Conservation (phyloP, 2,113 vertebrate species). For the Myotis brandtii region DNA sequence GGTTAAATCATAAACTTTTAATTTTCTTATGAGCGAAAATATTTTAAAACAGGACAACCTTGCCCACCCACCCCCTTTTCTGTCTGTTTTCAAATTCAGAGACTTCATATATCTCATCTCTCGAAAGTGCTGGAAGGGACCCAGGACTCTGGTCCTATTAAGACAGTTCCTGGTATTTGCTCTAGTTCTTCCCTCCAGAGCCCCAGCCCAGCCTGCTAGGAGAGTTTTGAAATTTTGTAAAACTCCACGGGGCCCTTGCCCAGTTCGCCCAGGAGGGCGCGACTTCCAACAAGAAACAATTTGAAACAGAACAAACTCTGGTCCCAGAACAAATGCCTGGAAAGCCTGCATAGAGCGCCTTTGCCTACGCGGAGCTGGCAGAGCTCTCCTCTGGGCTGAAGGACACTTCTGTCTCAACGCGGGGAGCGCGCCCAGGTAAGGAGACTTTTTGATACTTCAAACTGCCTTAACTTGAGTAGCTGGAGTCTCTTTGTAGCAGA, state of each 20-base stretch:
- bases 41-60: not conserved
- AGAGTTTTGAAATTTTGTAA: not conserved
- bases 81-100: not conserved
- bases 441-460: not conserved
- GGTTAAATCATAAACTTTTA: not conserved
- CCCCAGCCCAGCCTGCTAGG: not conserved
- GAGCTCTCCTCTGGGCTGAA: not conserved
- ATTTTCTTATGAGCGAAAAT: slow-evolving; percentile 28
- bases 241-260: not conserved
- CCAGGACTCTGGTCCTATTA: not conserved
- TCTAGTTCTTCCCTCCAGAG: not conserved
- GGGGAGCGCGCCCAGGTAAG: not conserved
- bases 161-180: not conserved
- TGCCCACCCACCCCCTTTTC: not conserved
- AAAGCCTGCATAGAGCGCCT: not conserved
- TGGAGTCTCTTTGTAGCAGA: not conserved
- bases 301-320: not conserved
- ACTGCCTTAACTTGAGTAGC: not conserved
- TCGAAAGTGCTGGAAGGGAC: not conserved
- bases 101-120: not conserved
- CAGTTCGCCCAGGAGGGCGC: not conserved
- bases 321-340: not conserved
- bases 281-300: not conserved
- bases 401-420: not conserved
- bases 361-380: not conserved